Percentiles rank a stretch among this genome's conserved stretches.
These are phyloP conservation scores for Drosophila sulfurigaster DNA, from an alignment of 1,140 invertebrate genomes.

Conservation along the genomic window DNA sequence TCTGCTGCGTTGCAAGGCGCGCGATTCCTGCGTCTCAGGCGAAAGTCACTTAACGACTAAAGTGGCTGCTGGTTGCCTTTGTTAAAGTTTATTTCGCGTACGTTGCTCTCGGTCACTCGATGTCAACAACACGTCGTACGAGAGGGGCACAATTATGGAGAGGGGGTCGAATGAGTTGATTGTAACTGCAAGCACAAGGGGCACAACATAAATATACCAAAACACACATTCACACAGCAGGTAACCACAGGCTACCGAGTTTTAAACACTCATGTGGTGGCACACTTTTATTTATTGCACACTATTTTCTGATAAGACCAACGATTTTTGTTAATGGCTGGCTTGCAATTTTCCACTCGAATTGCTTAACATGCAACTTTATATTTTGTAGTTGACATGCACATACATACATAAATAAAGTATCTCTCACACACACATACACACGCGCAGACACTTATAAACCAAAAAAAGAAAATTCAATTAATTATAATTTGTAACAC, in stretches of 20 bases:
- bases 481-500: constrained; percentile 62
- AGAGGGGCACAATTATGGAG: neutral
- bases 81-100: constrained; percentile 41
- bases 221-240: constrained; percentile 17
- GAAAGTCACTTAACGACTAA: constrained; percentile 66
- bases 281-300: constrained; percentile 72
- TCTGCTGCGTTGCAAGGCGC: constrained; percentile 13
- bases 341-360: constrained; percentile 57
- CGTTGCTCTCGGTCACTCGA: constrained; percentile 69
- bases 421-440: neutral
- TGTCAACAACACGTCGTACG: constrained; percentile 7
- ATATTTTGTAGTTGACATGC: constrained; percentile 39
- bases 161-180: neutral
- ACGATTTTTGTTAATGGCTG: constrained; percentile 58
- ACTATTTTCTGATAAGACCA: constrained; percentile 56
- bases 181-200: constrained; percentile 68
- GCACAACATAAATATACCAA: constrained; percentile 41
- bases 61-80: constrained; percentile 55
- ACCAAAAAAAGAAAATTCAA: constrained; percentile 54
- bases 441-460: constrained; percentile 34
- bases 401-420: constrained; percentile 1
- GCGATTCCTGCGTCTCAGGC: constrained; percentile 48
- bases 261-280: constrained; percentile 40
- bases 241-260: constrained; percentile 19
- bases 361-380: constrained; percentile 69